Evolutionary conservation across 2,797 vertebrate genomes (phyloP).

Genomic region (Enteromius fasciolatus): DNA sequence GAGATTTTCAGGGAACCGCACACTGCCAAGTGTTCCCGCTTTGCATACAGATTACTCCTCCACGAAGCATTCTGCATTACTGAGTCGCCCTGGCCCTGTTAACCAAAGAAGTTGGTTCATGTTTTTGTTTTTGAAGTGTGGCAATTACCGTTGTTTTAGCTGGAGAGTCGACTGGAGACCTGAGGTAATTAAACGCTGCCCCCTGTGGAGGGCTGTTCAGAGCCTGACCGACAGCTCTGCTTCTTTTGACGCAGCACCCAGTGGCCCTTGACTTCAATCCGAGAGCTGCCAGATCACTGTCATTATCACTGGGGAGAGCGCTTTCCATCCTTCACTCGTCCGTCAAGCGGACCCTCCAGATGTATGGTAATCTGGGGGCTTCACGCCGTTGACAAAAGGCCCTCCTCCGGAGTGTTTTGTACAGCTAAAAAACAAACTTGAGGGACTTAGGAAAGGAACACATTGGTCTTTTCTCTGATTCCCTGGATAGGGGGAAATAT

Average conservation of each 20-base stretch:
- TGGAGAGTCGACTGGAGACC: conserved; percentile 34
- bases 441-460: conserved; percentile 21
- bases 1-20: conserved; percentile 12
- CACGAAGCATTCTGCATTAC: background rate
- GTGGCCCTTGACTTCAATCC: conserved; percentile 65
- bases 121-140: conserved; percentile 18
- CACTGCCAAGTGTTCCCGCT: background rate
- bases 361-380: conserved; percentile 40
- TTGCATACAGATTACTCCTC: conserved; percentile 33
- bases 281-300: conserved; percentile 62
- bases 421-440: conserved; percentile 27
- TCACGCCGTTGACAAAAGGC: conserved; percentile 32
- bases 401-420: conserved; percentile 19
- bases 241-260: conserved; percentile 54
- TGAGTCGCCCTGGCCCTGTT: conserved; percentile 4
- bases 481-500: background rate
- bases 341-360: conserved; percentile 47
- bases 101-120: background rate
- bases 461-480: background rate
- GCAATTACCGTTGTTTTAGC: conserved; percentile 41
- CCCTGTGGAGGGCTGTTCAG: conserved; percentile 42
- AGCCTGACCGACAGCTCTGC: conserved; percentile 63
- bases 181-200: conserved; percentile 51
- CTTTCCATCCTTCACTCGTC: conserved; percentile 61
- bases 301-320: conserved; percentile 64